A percentile compares a stretch with the other conserved stretches of the same genome.
Evolutionary conservation across 1,140 invertebrate species (phyloP).

Genomic region (Hirudo medicinalis): DNA sequence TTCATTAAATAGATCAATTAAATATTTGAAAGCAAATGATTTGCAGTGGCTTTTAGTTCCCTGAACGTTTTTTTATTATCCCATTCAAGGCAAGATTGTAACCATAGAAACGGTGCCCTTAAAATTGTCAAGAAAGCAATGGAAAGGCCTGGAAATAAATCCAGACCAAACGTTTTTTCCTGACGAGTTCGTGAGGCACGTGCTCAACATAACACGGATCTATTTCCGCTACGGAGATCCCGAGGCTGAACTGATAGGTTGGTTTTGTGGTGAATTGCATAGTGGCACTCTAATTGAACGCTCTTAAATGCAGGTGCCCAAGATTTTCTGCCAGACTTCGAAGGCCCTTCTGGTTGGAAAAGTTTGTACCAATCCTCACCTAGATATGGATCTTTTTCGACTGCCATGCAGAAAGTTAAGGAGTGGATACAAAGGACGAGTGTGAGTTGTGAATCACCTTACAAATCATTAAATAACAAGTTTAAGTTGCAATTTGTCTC

Average conservation of each 20-base stretch:
- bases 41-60: too few relatives aligned
- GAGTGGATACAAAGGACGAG: conserved; percentile 23
- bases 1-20: too few relatives aligned
- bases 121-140: conserved; percentile 19
- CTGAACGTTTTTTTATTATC: neutral
- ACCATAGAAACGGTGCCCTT: conserved; percentile 23
- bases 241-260: conserved; percentile 22
- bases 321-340: conserved; percentile 24
- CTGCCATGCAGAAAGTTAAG: conserved; percentile 22
- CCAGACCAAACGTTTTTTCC: conserved; percentile 23
- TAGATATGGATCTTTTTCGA: conserved; percentile 17
- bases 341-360: conserved; percentile 20
- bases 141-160: conserved; percentile 23
- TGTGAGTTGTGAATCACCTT: conserved; percentile 3
- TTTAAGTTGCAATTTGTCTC: neutral
- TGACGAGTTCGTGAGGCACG: conserved; percentile 22
- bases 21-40: too few relatives aligned
- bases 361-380: conserved; percentile 20
- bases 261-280: neutral
- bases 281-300: too few relatives aligned
- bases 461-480: neutral
- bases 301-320: conserved; percentile 19
- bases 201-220: conserved; percentile 23
- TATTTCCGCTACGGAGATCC: conserved; percentile 23
- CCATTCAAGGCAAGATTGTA: conserved; percentile 21